Evolutionary conservation across 2,113 vertebrate genomes (phyloP).

Genomic region (Pycnonotus jocosus): DNA sequence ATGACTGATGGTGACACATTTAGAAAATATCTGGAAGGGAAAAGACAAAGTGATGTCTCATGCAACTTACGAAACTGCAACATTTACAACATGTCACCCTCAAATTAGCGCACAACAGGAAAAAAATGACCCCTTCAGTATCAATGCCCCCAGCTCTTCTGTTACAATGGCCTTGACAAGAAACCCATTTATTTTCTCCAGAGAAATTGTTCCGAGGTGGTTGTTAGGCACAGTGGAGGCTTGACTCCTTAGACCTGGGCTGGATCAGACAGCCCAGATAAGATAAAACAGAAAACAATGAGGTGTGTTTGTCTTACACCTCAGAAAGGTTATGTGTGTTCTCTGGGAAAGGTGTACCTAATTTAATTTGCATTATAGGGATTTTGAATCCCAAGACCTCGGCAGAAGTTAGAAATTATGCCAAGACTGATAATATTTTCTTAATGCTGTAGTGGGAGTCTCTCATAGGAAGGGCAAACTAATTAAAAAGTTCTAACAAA

Average conservation of each 20-base stretch:
- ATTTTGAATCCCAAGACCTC: background rate
- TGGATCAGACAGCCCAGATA: background rate
- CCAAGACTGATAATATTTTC: background rate
- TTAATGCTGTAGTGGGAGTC: background rate
- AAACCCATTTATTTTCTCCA: constrained; percentile 28
- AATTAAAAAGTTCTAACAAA: constrained; percentile 41
- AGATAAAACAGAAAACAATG: background rate
- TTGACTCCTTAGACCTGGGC: background rate
- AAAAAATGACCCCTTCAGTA: constrained; percentile 56
- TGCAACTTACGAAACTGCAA: constrained; percentile 22
- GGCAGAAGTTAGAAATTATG: background rate
- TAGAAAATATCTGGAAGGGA: constrained; percentile 23
- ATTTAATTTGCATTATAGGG: constrained; percentile 18
- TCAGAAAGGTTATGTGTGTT: background rate
- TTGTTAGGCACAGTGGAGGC: background rate
- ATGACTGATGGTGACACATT: constrained; percentile 43
- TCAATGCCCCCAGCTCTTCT: constrained; percentile 38
- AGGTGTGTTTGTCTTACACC: background rate
- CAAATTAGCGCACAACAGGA: constrained; percentile 39
- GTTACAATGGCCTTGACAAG: constrained; percentile 45
- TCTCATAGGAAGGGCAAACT: background rate
- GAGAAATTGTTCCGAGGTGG: background rate
- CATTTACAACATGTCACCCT: constrained; percentile 47
- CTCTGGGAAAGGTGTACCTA: background rate
- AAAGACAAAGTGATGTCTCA: constrained; percentile 29